Evolutionary conservation across 2,888 invertebrate genomes (phyloP).

Genomic region (Catocala sponsa): DNA sequence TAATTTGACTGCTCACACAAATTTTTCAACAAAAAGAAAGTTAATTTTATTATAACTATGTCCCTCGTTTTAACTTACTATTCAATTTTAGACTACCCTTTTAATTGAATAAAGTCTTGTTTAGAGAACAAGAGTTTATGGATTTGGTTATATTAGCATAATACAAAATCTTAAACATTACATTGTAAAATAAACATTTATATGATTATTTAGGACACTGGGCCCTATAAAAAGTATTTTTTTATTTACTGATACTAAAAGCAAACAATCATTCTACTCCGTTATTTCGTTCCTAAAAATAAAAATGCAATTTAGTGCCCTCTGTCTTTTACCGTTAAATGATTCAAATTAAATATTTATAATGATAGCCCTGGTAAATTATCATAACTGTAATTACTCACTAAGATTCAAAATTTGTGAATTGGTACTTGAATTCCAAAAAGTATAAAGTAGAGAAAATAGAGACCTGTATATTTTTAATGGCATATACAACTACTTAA

Average conservation of each 20-base stretch:
- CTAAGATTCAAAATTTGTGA: constrained; percentile 11
- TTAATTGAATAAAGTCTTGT: no score
- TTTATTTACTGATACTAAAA: constrained; percentile 1
- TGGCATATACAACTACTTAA: no score
- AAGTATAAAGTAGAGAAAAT: not conserved
- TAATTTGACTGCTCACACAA: no score
- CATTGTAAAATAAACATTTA: constrained; percentile 2
- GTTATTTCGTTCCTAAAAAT: constrained; percentile 35
- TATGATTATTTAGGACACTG: constrained; percentile 1
- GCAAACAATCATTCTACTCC: constrained; percentile 20
- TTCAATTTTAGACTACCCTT: no score
- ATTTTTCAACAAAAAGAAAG: no score
- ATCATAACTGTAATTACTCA: constrained; percentile 18
- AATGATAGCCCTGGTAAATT: constrained; percentile 46
- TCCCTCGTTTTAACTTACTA: no score
- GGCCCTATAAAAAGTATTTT: not conserved
- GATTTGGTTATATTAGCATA: not conserved
- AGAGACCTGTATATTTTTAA: no score
- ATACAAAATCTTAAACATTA: constrained; percentile 1
- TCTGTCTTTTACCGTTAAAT: constrained; percentile 61
- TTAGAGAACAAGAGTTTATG: no score
- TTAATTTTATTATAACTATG: no score
- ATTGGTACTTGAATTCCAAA: constrained; percentile 3
- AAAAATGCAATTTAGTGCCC: constrained; percentile 68
- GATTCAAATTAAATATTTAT: constrained; percentile 30